A percentile compares a stretch with the other conserved stretches of the same genome.
Evolutionary conservation across 1,140 invertebrate genomes (phyloP).

Genomic region (Drosophila auraria): DNA sequence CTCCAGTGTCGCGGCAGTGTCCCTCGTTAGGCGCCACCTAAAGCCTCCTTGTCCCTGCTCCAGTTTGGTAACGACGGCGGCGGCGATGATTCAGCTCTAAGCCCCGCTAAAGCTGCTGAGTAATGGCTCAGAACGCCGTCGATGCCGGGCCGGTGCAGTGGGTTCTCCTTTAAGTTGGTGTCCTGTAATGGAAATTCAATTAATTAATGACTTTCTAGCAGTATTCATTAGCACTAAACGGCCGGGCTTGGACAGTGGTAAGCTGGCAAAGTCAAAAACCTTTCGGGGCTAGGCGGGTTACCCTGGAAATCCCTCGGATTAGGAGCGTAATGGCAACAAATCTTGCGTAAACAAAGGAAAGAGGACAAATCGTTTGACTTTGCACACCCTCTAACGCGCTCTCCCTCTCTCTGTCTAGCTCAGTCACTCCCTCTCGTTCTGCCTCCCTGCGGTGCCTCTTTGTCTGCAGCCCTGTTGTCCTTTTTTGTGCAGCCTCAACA

Average conservation of each 20-base stretch:
- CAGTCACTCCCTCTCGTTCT: slow-evolving; percentile 30
- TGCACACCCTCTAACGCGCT: slow-evolving; percentile 44
- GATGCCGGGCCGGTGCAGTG: slow-evolving; percentile 19
- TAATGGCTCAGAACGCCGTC: slow-evolving; percentile 26
- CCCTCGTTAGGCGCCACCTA: slow-evolving; percentile 58
- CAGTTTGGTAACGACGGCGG: slow-evolving; percentile 27
- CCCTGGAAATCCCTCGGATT: slow-evolving; percentile 67
- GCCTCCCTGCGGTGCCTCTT: slow-evolving; percentile 52
- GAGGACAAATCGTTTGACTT: slow-evolving; percentile 60
- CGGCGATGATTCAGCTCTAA: slow-evolving; percentile 50
- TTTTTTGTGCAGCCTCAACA: slow-evolving; percentile 62
- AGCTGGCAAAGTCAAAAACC: slow-evolving; percentile 78
- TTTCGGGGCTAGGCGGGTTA: slow-evolving; percentile 57
- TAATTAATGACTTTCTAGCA: slow-evolving; percentile 80
- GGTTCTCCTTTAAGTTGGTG: not conserved
- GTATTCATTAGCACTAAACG: slow-evolving; percentile 79
- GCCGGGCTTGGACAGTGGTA: slow-evolving; percentile 28
- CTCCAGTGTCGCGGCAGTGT: not conserved
- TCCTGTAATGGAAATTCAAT: slow-evolving; percentile 70
- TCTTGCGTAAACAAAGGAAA: slow-evolving; percentile 81
- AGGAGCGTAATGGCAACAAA: slow-evolving; percentile 78
- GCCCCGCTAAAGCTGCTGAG: slow-evolving; percentile 45
- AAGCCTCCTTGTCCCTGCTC: slow-evolving; percentile 57
- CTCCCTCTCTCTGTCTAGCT: slow-evolving; percentile 14
- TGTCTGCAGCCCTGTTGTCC: slow-evolving; percentile 53